Conservation (phyloP, 2,888 invertebrate species). For the Cosmia pyralina region DNA sequence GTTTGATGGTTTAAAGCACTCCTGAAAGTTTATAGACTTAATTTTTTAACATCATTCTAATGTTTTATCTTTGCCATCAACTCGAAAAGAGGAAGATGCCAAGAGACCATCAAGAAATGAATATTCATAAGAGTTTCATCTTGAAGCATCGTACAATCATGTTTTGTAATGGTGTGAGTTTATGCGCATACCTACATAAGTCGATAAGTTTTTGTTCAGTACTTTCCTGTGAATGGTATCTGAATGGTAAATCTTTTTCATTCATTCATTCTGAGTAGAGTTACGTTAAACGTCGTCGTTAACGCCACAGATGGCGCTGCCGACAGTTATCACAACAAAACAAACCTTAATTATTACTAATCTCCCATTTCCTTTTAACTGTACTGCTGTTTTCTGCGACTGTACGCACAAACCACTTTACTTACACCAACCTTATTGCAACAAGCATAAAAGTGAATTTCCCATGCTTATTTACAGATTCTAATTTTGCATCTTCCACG, state of each 20-base stretch:
- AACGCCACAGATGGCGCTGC: slow-evolving; percentile 54
- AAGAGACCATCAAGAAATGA: neutral
- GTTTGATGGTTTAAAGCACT: too few species aligned
- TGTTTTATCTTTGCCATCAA: too few species aligned
- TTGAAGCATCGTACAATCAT: neutral
- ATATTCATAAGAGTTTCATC: neutral
- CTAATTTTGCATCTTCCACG: neutral
- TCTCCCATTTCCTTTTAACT: slow-evolving; percentile 62
- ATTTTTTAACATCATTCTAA: too few species aligned
- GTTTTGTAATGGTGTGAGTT: too few species aligned
- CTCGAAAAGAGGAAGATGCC: too few species aligned
- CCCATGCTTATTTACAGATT: neutral
- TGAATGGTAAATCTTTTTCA: slow-evolving; percentile 18
- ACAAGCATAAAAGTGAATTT: neutral
- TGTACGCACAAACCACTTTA: slow-evolving; percentile 3
- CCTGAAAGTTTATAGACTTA: too few species aligned
- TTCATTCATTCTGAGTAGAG: slow-evolving; percentile 18
- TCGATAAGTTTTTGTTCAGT: neutral
- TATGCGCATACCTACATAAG: neutral
- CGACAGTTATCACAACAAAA: slow-evolving; percentile 57
- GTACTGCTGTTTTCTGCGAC: slow-evolving; percentile 49
- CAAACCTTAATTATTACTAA: slow-evolving; percentile 62
- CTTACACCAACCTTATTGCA: neutral
- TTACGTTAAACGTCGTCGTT: slow-evolving; percentile 26
- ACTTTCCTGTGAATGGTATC: neutral